A percentile compares a stretch with the other conserved stretches of the same genome.
Conservation (phyloP, 2,888 invertebrate species). For the Adelognathus sp. region DNA sequence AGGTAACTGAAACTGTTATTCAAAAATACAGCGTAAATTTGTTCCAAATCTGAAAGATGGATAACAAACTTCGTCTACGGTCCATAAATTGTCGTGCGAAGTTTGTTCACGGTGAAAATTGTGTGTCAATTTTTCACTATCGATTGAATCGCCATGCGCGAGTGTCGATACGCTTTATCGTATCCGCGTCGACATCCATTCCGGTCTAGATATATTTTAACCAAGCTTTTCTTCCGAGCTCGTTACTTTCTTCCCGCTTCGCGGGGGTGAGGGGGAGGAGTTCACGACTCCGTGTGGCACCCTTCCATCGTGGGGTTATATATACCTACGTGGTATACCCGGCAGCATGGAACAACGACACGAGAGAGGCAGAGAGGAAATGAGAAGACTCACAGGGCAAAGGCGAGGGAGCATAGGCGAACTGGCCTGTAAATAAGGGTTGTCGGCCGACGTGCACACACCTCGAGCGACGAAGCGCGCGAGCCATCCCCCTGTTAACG, state of each 20-base stretch:
- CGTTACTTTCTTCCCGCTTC: conserved; percentile 41
- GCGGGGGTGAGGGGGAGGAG: no score
- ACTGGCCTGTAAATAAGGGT: conserved; percentile 47
- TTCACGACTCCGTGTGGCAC: conserved; percentile 22
- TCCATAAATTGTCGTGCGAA: neutral
- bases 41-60: no score
- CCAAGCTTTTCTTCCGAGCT: conserved; percentile 36
- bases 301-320: conserved; percentile 21
- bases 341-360: conserved; percentile 22
- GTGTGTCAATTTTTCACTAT: neutral
- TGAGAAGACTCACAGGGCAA: conserved; percentile 41
- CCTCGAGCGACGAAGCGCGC: conserved; percentile 49
- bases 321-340: conserved; percentile 16
- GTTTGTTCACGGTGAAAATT: neutral
- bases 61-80: no score
- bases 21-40: no score
- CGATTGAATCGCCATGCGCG: neutral
- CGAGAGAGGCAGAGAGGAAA: neutral
- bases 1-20: no score
- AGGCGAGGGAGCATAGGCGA: conserved; percentile 37
- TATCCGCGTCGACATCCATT: conserved; percentile 30
- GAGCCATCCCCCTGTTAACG: conserved; percentile 33
- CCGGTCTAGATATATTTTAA: conserved; percentile 32
- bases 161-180: conserved; percentile 27
- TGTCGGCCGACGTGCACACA: conserved; percentile 33